A percentile compares a stretch with the other conserved stretches of the same genome.
Conservation (phyloP, 37 sponge, comb jelly and placozoan species). For the Spongilla lacustris region DNA sequence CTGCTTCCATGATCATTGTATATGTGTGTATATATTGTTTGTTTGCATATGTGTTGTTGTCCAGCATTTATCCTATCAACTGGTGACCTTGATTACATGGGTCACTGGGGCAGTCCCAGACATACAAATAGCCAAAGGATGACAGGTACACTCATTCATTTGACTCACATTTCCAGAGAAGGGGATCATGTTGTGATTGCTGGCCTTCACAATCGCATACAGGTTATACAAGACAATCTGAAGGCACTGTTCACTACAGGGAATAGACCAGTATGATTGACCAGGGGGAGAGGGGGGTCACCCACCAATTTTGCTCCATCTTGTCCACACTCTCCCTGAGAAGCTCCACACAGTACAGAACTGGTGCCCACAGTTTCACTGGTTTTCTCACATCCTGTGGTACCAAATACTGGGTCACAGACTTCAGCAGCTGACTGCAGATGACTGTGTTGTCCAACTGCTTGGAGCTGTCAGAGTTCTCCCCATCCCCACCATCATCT, state of each 20-base stretch:
- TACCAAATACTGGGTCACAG: constrained; percentile 18
- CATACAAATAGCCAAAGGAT: no score
- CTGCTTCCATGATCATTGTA: no score
- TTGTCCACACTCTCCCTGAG: constrained; percentile 28
- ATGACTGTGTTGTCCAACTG: constrained; percentile 12
- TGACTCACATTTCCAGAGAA: constrained; percentile 56
- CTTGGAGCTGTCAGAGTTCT: neutral
- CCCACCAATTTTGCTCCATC: neutral
- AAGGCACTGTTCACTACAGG: constrained; percentile 54
- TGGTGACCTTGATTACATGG: no score
- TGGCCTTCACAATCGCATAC: constrained; percentile 47
- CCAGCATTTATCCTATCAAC: no score
- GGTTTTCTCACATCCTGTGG: constrained; percentile 46
- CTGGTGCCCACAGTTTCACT: constrained; percentile 43
- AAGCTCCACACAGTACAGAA: constrained; percentile 52
- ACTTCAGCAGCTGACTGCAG: constrained; percentile 7
- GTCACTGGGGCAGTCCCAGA: no score
- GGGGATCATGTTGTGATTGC: constrained; percentile 33
- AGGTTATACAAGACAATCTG: constrained; percentile 62
- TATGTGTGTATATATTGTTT: no score
- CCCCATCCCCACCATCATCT: constrained; percentile 27
- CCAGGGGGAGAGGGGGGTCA: neutral
- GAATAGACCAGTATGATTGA: neutral
- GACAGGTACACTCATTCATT: neutral
- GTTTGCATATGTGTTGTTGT: no score